Percentiles rank a stretch among this genome's conserved stretches.
phyloP scores from a whole-genome alignment of 1,140 invertebrate species.

The Nasonia vitripennis region DNA sequence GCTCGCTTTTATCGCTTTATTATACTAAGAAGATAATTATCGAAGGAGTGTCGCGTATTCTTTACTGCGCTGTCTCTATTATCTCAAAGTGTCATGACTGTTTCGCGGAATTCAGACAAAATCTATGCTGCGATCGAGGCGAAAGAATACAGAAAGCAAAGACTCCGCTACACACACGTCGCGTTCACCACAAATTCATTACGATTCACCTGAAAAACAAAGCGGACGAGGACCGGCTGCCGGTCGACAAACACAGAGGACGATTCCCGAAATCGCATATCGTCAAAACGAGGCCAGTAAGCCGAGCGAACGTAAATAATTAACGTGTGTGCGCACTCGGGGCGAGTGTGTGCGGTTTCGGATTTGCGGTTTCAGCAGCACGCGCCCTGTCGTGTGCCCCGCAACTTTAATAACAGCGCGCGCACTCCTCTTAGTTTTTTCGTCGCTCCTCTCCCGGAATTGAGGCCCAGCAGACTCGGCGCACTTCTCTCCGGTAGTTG shows the following conservation, averaged over 20 bases:
- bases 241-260: not conserved
- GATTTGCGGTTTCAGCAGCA: constrained; percentile 63
- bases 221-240: not conserved
- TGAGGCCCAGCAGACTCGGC: not conserved
- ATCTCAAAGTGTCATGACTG: not conserved
- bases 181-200: not conserved
- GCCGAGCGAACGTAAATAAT: constrained; percentile 65
- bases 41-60: not conserved
- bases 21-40: constrained; percentile 42
- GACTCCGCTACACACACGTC: no score
- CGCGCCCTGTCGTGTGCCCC: constrained; percentile 61
- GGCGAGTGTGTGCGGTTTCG: constrained; percentile 58
- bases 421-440: constrained; percentile 33
- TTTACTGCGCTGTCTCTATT: constrained; percentile 19
- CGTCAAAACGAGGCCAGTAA: constrained; percentile 60
- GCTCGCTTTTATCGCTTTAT: constrained; percentile 39
- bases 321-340: constrained; percentile 57
- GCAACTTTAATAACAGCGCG: constrained; percentile 59
- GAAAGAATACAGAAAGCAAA: no score
- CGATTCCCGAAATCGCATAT: constrained; percentile 55
- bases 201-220: not conserved
- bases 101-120: no score
- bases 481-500: not conserved
- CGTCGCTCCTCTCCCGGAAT: constrained; percentile 8
- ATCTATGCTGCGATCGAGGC: no score